phyloP scores from a whole-genome alignment of 2,888 invertebrate genomes.

The Euphydryas editha region DNA sequence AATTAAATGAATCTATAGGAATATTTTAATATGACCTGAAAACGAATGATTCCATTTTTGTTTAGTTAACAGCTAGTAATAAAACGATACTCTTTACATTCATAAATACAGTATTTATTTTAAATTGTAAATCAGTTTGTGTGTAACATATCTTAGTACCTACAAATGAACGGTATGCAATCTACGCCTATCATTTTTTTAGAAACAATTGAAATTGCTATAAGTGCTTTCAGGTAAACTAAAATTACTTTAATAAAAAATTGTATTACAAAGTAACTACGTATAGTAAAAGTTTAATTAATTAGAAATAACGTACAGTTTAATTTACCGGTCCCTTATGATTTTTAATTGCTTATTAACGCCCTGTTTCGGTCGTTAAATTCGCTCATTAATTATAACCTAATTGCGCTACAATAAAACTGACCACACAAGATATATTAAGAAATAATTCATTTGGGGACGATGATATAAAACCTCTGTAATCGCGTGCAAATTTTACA shows the following conservation, averaged over 20 bases:
- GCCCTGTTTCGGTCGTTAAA: constrained; percentile 39
- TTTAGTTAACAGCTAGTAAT: no score
- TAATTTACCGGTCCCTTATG: constrained; percentile 43
- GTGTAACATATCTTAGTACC: no score
- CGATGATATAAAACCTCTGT: not conserved
- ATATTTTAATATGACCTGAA: no score
- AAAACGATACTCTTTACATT: no score
- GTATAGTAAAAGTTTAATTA: constrained; percentile 32
- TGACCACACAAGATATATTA: constrained; percentile 10
- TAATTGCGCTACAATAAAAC: constrained; percentile 30
- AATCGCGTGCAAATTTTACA: not conserved
- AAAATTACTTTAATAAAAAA: not conserved
- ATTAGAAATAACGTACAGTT: constrained; percentile 35
- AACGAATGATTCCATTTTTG: no score
- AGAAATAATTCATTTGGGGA: constrained; percentile 2
- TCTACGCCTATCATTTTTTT: no score
- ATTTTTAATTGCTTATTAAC: constrained; percentile 51
- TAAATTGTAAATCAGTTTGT: no score
- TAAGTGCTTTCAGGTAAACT: no score
- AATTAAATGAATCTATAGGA: no score
- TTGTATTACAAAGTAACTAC: constrained; percentile 8
- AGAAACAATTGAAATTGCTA: no score
- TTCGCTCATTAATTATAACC: constrained; percentile 46
- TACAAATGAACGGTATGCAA: no score
- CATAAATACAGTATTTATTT: no score